Conservation (phyloP, 2,797 vertebrate species). For the Phalanger gymnotis region DNA sequence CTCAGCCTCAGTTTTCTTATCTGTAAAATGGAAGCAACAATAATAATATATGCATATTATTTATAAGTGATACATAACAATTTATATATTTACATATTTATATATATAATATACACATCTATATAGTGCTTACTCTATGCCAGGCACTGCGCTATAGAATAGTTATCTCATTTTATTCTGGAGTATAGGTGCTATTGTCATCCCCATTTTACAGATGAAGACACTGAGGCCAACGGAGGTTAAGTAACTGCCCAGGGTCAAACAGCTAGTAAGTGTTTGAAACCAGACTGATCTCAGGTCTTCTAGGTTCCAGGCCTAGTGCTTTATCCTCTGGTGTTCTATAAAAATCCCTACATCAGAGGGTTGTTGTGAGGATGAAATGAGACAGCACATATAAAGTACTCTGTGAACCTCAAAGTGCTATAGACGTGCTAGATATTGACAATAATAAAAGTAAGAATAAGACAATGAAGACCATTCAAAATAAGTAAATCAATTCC, state of each 20-base stretch:
- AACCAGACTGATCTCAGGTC: not conserved
- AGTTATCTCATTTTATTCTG: not conserved
- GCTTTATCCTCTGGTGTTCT: not conserved
- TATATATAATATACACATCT: not conserved
- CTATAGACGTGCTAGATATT: not conserved
- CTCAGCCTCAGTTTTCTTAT: not conserved
- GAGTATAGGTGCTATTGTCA: not conserved
- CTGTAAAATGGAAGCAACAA: not conserved
- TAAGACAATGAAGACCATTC: not conserved
- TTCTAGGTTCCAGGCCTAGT: not conserved
- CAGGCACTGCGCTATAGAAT: not conserved
- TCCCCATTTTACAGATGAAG: not conserved
- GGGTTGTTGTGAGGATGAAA: not conserved
- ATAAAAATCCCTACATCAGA: not conserved
- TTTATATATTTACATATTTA: not conserved
- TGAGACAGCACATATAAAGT: not conserved
- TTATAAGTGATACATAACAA: not conserved
- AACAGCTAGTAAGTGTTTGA: not conserved
- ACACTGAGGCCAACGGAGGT: not conserved
- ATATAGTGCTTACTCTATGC: not conserved
- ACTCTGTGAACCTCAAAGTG: not conserved
- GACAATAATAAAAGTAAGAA: not conserved
- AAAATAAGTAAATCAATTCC: not conserved
- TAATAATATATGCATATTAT: not conserved
- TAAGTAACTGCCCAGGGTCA: not conserved